These are phyloP conservation scores for Tympanuchus pallidicinctus DNA, from an alignment of 2,113 vertebrate species.

Conservation along the genomic window DNA sequence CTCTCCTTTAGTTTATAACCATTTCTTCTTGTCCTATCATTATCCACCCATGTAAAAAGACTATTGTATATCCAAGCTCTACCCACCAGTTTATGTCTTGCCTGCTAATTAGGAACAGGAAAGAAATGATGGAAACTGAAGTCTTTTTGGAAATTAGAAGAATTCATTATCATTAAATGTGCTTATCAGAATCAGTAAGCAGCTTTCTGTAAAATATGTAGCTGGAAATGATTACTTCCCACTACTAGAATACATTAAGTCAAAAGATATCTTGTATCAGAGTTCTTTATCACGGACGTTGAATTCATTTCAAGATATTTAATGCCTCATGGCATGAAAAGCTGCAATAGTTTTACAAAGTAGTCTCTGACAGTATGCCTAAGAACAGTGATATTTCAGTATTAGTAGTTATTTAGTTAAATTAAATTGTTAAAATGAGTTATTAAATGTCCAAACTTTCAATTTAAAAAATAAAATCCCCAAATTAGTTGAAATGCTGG, in stretches of 20 bases:
- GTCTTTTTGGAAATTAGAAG: conserved; percentile 14
- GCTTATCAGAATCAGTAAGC: conserved; percentile 14
- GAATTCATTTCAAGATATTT: neutral
- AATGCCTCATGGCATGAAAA: neutral
- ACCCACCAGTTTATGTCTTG: neutral
- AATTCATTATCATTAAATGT: conserved; percentile 10
- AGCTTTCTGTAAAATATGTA: conserved; percentile 24
- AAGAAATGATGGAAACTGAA: conserved; percentile 13
- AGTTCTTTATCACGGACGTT: neutral
- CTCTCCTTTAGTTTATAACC: too few species aligned
- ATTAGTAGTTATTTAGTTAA: neutral
- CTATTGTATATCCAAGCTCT: neutral
- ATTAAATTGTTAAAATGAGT: neutral
- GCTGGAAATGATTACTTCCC: conserved; percentile 39
- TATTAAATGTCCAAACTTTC: neutral
- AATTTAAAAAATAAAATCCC: neutral
- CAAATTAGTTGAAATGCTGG: neutral
- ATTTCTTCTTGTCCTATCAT: too few species aligned
- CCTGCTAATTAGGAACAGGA: neutral
- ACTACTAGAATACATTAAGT: conserved; percentile 15
- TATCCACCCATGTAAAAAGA: too few species aligned
- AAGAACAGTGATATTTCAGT: neutral
- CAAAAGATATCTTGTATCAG: conserved; percentile 8
- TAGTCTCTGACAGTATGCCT: neutral
- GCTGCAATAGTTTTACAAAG: neutral